Percentiles rank a stretch among this genome's conserved stretches.
phyloP scores from a whole-genome alignment of 2,888 invertebrate species.

The Drosophila recens region DNA sequence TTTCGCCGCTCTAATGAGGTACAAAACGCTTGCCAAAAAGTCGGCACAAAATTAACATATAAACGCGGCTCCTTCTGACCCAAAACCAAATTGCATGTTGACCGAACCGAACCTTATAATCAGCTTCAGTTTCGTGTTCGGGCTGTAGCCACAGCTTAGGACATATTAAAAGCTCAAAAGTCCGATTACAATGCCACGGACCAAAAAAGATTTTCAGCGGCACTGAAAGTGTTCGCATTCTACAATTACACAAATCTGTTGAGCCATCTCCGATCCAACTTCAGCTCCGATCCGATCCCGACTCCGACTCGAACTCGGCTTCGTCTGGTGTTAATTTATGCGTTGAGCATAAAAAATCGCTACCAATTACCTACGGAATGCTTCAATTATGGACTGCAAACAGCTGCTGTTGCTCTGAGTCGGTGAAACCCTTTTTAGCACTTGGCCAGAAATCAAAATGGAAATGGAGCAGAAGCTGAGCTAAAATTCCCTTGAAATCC shows the following conservation, averaged over 20 bases:
- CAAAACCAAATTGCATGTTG: conserved; percentile 69
- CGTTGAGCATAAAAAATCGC: conserved; percentile 73
- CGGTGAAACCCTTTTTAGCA: conserved; percentile 76
- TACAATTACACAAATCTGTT: conserved; percentile 78
- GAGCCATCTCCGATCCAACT: conserved; percentile 20
- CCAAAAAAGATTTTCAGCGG: conserved; percentile 6
- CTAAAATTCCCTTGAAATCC: conserved; percentile 19
- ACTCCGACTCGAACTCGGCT: conserved; percentile 11
- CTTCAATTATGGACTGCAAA: conserved; percentile 78
- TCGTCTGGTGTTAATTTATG: conserved; percentile 79
- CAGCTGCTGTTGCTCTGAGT: conserved; percentile 62
- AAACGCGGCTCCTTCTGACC: conserved; percentile 58
- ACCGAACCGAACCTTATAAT: conserved; percentile 65
- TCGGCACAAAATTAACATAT: conserved; percentile 70
- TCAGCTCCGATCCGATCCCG: conserved; percentile 22
- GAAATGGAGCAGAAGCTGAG: conserved; percentile 6
- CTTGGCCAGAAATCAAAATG: conserved; percentile 26
- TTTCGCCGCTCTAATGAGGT: conserved; percentile 80
- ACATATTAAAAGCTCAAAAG: conserved; percentile 60
- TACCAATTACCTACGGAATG: conserved; percentile 76
- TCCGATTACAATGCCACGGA: conserved; percentile 44
- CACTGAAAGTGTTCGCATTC: conserved; percentile 38
- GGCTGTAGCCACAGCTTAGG: conserved; percentile 30
- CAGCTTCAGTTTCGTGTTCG: conserved; percentile 21
- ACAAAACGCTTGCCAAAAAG: conserved; percentile 68